These are phyloP conservation scores for Drosophila subquinaria DNA, from an alignment of 2,888 invertebrate genomes.

Conservation along the genomic window DNA sequence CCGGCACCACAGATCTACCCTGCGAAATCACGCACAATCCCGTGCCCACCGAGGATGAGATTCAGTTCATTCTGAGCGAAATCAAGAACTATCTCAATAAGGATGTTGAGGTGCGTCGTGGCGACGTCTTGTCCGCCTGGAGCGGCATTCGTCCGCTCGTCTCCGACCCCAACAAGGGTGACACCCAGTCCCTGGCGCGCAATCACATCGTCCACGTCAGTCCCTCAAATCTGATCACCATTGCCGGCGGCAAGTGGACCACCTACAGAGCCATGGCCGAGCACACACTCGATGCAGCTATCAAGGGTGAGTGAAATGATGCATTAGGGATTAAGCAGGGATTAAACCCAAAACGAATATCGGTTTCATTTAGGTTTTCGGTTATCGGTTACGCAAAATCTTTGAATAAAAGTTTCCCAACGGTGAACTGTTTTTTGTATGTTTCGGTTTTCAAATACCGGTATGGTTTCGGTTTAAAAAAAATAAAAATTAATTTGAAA, in stretches of 20 bases:
- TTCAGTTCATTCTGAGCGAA: constrained; percentile 98
- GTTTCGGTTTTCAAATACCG: too few species aligned
- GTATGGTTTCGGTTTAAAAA: too few species aligned
- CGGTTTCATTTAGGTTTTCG: too few species aligned
- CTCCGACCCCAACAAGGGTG: constrained; percentile 97
- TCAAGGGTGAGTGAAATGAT: constrained; percentile 86
- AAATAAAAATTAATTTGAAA: too few species aligned
- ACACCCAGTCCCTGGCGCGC: constrained; percentile 98
- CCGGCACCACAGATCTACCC: constrained; percentile 98
- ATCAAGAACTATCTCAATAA: constrained; percentile 98
- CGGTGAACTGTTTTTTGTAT: too few species aligned
- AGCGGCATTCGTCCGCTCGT: constrained; percentile 99
- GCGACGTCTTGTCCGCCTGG: constrained; percentile 99
- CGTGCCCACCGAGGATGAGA: constrained; percentile 98
- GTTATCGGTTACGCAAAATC: too few species aligned
- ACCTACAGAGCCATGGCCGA: constrained; percentile 99
- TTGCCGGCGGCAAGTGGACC: constrained; percentile 99
- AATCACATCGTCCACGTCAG: constrained; percentile 99
- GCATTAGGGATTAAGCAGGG: not conserved
- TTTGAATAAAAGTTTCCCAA: too few species aligned
- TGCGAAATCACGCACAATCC: constrained; percentile 97
- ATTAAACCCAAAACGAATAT: too few species aligned
- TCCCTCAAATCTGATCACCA: constrained; percentile 95
- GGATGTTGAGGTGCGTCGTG: constrained; percentile 98
- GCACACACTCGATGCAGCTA: constrained; percentile 97